phyloP scores from a whole-genome alignment of 2,888 invertebrate species.

The Drosophila emarginata region DNA sequence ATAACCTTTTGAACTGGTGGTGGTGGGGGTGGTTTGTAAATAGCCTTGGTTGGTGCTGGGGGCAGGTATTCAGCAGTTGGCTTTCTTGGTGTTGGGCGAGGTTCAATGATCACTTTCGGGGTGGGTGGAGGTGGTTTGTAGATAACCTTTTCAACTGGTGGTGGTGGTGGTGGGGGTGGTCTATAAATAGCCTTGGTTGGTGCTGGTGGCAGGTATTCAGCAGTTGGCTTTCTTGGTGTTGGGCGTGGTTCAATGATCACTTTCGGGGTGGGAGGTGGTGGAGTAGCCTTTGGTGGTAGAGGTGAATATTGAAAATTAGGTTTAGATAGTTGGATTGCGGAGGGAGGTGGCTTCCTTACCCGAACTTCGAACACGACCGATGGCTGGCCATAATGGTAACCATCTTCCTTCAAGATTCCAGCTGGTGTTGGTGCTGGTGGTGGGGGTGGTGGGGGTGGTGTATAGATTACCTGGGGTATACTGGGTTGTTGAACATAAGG shows the following conservation, averaged over 20 bases:
- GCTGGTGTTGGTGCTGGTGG: conserved; percentile 28
- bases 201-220: conserved; percentile 15
- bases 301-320: conserved; percentile 27
- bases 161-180: conserved; percentile 24
- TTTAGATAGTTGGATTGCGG: neutral
- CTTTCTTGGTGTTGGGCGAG: conserved; percentile 19
- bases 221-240: neutral
- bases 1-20: conserved; percentile 18
- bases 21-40: neutral
- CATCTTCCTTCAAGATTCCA: conserved; percentile 58
- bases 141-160: conserved; percentile 36
- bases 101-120: conserved; percentile 17
- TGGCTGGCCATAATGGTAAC: conserved; percentile 57
- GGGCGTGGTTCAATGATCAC: no score
- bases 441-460: conserved; percentile 26
- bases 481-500: conserved; percentile 52
- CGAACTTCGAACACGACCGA: conserved; percentile 37
- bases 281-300: neutral
- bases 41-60: neutral
- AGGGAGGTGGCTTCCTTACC: conserved; percentile 8
- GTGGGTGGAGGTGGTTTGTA: conserved; percentile 39
- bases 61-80: neutral
- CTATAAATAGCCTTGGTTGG: conserved; percentile 6
- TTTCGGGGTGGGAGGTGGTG: neutral
- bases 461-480: conserved; percentile 29